These are phyloP conservation scores for Chrysoperla carnea DNA, from an alignment of 1,140 invertebrate genomes.

Conservation along the genomic window DNA sequence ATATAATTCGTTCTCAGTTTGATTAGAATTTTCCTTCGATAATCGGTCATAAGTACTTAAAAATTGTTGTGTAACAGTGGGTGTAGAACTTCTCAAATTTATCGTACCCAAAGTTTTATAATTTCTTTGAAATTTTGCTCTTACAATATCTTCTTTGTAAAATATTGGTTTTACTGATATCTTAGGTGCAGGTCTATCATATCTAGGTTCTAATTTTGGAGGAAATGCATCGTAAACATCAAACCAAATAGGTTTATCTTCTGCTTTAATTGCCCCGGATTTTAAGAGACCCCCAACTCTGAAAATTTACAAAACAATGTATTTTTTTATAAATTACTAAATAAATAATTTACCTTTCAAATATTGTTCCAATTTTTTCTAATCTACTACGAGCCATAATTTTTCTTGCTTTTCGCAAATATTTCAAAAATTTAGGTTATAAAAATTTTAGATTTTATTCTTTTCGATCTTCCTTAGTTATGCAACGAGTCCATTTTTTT, in stretches of 20 bases:
- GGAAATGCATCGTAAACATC: slow-evolving; percentile 76
- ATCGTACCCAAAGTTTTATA: slow-evolving; percentile 28
- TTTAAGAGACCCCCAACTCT: slow-evolving; percentile 55
- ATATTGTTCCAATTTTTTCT: slow-evolving; percentile 56
- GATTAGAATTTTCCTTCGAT: slow-evolving; percentile 23
- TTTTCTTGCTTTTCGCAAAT: neutral
- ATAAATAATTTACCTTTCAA: slow-evolving; percentile 33
- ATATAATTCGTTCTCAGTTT: slow-evolving; percentile 26
- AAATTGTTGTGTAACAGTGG: slow-evolving; percentile 37
- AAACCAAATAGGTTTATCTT: slow-evolving; percentile 79
- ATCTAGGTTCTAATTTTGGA: slow-evolving; percentile 58
- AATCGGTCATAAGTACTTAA: slow-evolving; percentile 34
- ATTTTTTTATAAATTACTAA: slow-evolving; percentile 2
- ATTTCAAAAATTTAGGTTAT: neutral
- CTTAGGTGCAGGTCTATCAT: slow-evolving; percentile 37
- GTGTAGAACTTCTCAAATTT: slow-evolving; percentile 25
- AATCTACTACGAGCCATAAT: slow-evolving; percentile 45
- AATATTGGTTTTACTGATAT: slow-evolving; percentile 49
- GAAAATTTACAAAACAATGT: slow-evolving; percentile 3
- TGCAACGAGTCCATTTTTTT: no score
- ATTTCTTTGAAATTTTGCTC: slow-evolving; percentile 58
- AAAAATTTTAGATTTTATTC: no score
- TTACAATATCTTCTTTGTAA: slow-evolving; percentile 68
- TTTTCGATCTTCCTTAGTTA: no score
- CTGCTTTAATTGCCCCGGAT: slow-evolving; percentile 49